Evolutionary conservation across 2,888 invertebrate genomes (phyloP), one percentile per base, ranked within the genome.

Genomic region (Argyresthia albistria): DNA sequence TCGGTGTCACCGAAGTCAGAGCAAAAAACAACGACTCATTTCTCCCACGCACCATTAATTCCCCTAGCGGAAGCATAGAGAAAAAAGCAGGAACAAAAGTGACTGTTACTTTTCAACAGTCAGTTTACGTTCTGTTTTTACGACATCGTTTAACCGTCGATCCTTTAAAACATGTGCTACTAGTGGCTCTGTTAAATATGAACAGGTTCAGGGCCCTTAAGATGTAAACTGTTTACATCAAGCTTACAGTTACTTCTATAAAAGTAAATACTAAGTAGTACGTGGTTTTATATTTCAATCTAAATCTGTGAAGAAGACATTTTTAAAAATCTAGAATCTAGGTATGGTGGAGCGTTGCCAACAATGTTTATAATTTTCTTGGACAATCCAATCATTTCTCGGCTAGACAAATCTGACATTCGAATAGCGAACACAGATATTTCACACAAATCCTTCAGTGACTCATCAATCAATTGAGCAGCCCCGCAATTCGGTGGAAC

Each of bases 121-220:
- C 76, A 78, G 81, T 82, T 81, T 76, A 81, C 76, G 70, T 71
- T 69, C 66, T 75, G 6, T 79, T 78, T 84, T 86, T 84, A 86
- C 80, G 83, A 81, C 72, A 25, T 6, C 25, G 25, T 81, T 71
- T 82, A 81, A 80, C 82, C 79, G 83, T 82, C 81, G 82, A 80
- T 81, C 83, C 80, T 81, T 83, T 78, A 81, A 82, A 84, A 86
- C 86, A 84, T 81, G 81, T 81, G n/a, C n/a, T n/a, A n/a, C n/a
- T n/a, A n/a, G n/a, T n/a, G 79, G 71, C 73, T 69, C 68, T 69
- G 73, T 25, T 25, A 25, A 25, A 2, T 25, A 25, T 6, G 6
- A 25, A 25, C 25, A 25, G 6, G 25, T 25, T 25, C 25, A 25
- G 2, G 3, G 2, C 25, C 25, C 6, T 25, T 25, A 25, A 25